Evolutionary conservation across 2,797 vertebrate genomes (phyloP).

Genomic region (Florisuga fusca): DNA sequence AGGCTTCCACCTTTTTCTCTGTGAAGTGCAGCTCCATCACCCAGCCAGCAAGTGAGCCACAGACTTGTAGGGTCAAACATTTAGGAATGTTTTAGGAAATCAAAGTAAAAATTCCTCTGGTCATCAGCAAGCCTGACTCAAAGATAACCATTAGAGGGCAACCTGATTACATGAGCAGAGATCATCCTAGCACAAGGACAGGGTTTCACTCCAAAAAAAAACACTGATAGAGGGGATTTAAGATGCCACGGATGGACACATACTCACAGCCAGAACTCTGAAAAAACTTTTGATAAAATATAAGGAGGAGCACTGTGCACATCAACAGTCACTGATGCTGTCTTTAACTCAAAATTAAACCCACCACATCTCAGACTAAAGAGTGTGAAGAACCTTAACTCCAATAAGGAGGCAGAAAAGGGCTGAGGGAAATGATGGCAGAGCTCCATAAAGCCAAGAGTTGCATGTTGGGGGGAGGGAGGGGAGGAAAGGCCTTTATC

Average conservation of each 20-base stretch:
- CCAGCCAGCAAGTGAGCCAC: background rate
- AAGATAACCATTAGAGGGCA: conserved; percentile 1
- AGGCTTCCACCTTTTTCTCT: background rate
- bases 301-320: fast-evolving
- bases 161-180: background rate
- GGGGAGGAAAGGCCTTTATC: background rate
- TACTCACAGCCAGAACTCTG: background rate
- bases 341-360: background rate
- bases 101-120: fast-evolving
- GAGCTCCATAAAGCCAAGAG: background rate
- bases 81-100: no score
- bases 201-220: background rate
- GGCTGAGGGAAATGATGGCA: background rate
- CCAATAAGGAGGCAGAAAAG: background rate
- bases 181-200: background rate
- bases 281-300: background rate
- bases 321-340: background rate
- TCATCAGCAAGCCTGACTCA: background rate
- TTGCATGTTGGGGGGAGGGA: fast-evolving
- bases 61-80: background rate
- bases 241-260: fast-evolving
- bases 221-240: fast-evolving
- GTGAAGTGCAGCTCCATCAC: fast-evolving
- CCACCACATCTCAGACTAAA: background rate
- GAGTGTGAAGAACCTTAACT: background rate